Percentiles rank a stretch among this genome's conserved stretches.
These are phyloP conservation scores for Microcebus jonahi DNA, from an alignment of 2,113 vertebrate genomes.

Conservation along the genomic window DNA sequence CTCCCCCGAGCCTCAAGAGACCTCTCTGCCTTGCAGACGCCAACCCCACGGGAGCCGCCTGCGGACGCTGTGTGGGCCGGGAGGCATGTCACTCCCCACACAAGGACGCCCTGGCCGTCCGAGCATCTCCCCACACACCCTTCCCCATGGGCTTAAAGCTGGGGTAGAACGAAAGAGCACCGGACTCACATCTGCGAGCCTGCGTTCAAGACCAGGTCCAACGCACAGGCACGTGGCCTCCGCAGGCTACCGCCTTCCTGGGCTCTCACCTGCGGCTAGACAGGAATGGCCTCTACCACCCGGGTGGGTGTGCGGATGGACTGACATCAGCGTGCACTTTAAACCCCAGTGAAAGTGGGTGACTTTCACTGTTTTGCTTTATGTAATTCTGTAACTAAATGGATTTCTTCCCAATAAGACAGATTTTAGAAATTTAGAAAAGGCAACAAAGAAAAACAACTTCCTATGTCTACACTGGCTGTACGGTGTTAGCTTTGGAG, in stretches of 20 bases:
- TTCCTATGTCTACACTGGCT: accelerated
- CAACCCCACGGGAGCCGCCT: neutral
- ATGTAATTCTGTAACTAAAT: neutral
- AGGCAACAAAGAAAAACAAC: neutral
- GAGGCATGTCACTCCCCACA: accelerated
- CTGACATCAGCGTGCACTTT: neutral
- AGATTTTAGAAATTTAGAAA: neutral
- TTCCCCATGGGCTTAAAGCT: neutral
- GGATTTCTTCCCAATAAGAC: neutral
- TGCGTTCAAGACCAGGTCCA: no score
- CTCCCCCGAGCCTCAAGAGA: neutral
- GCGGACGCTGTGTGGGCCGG: accelerated
- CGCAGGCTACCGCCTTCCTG: neutral
- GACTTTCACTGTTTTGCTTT: neutral
- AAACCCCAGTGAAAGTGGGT: neutral
- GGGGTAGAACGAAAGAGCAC: neutral
- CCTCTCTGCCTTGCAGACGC: accelerated
- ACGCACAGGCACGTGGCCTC: accelerated
- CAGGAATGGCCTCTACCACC: accelerated
- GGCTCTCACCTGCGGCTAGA: neutral
- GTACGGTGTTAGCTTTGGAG: accelerated
- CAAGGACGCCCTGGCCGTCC: neutral
- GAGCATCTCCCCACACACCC: accelerated
- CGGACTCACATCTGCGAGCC: no score
- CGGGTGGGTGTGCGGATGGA: accelerated